Conservation (phyloP, 1,140 invertebrate genomes). For the Teleopsis dalmanni region DNA sequence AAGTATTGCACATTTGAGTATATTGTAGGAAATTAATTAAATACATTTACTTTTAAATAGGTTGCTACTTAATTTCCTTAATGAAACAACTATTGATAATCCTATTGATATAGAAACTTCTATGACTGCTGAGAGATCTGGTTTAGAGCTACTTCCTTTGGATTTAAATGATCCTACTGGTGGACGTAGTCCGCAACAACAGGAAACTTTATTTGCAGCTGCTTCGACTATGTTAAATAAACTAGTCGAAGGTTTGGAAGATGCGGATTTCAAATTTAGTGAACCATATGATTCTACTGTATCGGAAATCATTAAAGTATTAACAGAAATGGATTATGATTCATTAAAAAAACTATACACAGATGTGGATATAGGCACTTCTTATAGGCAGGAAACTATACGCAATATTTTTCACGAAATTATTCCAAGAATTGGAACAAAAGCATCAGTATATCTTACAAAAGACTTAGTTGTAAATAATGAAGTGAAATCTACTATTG, state of each 20-base stretch:
- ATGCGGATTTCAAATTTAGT: slow-evolving; percentile 42
- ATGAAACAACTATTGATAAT: slow-evolving; percentile 34
- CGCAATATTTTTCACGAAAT: slow-evolving; percentile 65
- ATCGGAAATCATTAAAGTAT: slow-evolving; percentile 45
- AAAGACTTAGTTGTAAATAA: slow-evolving; percentile 55
- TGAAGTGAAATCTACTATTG: slow-evolving; percentile 51
- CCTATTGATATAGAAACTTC: slow-evolving; percentile 33
- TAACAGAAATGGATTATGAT: slow-evolving; percentile 49
- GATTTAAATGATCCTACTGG: slow-evolving; percentile 34
- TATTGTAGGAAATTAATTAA: slow-evolving; percentile 6
- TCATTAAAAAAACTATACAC: slow-evolving; percentile 49
- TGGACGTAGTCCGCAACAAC: slow-evolving; percentile 33
- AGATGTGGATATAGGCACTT: slow-evolving; percentile 54
- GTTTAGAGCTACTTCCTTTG: slow-evolving; percentile 24
- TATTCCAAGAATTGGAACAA: slow-evolving; percentile 61
- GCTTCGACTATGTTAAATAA: slow-evolving; percentile 33
- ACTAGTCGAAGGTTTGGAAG: slow-evolving; percentile 44
- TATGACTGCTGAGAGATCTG: slow-evolving; percentile 25
- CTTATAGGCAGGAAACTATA: slow-evolving; percentile 56
- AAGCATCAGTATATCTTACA: slow-evolving; percentile 55
- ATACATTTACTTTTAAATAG: slow-evolving; percentile 10
- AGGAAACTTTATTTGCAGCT: slow-evolving; percentile 27
- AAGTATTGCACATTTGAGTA: slow-evolving; percentile 31
- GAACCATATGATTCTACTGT: slow-evolving; percentile 46
- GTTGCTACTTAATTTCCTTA: slow-evolving; percentile 31